Conservation (phyloP, 2,797 vertebrate genomes). For the Hypotaenidia okinawae region DNA sequence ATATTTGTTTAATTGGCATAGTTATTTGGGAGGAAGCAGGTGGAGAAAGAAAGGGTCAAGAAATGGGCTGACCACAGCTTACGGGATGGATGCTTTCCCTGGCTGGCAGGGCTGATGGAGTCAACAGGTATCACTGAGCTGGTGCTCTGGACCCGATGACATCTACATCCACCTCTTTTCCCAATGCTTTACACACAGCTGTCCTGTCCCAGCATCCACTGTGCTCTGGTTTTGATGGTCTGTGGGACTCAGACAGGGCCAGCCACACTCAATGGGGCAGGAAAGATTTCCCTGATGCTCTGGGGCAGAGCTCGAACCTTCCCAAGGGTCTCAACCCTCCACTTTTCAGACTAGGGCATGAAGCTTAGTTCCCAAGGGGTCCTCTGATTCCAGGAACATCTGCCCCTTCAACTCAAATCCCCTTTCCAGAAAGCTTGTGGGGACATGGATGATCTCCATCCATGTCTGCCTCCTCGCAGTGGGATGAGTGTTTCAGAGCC, state of each 20-base stretch:
- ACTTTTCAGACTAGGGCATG: neutral
- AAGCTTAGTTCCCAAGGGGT: neutral
- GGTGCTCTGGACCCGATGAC: neutral
- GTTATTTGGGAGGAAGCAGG: neutral
- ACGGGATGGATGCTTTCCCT: accelerated
- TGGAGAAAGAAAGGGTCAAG: neutral
- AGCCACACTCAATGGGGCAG: accelerated
- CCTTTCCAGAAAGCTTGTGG: neutral
- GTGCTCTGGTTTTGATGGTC: neutral
- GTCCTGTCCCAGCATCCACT: neutral
- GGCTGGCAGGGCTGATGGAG: neutral
- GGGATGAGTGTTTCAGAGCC: neutral
- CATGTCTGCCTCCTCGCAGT: accelerated
- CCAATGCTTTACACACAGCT: neutral
- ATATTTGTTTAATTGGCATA: neutral
- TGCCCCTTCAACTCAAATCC: neutral
- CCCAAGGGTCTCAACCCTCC: neutral
- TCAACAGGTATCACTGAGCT: accelerated
- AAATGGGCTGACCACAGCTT: accelerated
- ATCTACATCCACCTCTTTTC: neutral
- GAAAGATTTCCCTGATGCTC: neutral
- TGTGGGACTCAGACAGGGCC: accelerated
- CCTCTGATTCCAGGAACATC: neutral
- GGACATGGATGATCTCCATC: neutral
- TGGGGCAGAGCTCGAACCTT: neutral